Conservation (phyloP, 2,797 vertebrate species). For the Gymnodraco acuticeps region DNA sequence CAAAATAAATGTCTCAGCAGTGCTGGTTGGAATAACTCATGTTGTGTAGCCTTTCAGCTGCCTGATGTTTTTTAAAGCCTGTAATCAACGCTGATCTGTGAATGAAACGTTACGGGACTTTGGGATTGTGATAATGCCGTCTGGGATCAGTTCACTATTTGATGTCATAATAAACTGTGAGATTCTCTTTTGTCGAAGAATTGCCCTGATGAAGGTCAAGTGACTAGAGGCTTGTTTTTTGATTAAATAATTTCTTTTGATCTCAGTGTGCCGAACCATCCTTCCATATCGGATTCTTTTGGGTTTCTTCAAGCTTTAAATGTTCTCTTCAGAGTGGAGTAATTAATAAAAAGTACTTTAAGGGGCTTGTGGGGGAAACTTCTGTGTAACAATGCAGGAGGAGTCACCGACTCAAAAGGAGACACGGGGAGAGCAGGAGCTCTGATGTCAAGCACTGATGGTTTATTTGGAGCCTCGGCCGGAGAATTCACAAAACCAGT, state of each 20-base stretch:
- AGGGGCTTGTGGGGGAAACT: too few relatives aligned
- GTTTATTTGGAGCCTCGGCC: too few relatives aligned
- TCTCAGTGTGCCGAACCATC: not conserved
- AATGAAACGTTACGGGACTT: not conserved
- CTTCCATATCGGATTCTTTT: not conserved
- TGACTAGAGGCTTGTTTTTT: not conserved
- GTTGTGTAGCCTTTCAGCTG: too few relatives aligned
- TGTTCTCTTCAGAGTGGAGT: not conserved
- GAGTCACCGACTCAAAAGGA: too few relatives aligned
- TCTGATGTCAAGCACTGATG: too few relatives aligned
- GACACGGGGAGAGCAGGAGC: too few relatives aligned
- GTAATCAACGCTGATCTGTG: not conserved
- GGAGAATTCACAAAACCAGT: too few relatives aligned
- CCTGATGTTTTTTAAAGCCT: too few relatives aligned
- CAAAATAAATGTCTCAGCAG: not conserved
- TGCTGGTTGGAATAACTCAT: not conserved
- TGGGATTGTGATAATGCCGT: too few relatives aligned
- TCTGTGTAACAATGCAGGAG: too few relatives aligned
- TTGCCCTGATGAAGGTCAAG: not conserved
- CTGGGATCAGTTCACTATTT: too few relatives aligned
- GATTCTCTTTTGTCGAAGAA: not conserved
- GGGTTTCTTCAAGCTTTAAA: not conserved
- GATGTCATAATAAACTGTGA: not conserved
- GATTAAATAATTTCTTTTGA: not conserved
- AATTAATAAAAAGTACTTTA: too few relatives aligned